These are phyloP conservation scores for Rhopalosiphum nymphaeae DNA, from an alignment of 2,888 invertebrate genomes.

Conservation along the genomic window DNA sequence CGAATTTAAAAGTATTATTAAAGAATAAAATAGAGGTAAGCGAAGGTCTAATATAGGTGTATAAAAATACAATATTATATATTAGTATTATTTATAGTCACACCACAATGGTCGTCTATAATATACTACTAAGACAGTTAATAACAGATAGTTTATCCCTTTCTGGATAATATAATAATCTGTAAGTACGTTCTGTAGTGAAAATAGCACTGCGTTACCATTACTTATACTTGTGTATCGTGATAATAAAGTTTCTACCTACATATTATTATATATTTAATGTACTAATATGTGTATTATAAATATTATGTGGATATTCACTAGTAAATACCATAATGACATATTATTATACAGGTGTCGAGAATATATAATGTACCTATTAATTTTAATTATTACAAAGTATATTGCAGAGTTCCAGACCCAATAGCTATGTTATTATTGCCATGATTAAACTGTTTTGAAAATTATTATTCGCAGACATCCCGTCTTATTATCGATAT, in stretches of 20 bases:
- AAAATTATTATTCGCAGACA: not conserved
- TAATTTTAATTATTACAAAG: not conserved
- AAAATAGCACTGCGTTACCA: constrained; percentile 3
- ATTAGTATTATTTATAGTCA: not conserved
- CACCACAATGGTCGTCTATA: not conserved
- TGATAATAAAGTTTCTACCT: not conserved
- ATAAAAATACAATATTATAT: not conserved
- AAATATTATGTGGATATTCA: not conserved
- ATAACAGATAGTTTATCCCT: not conserved
- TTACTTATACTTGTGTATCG: not conserved
- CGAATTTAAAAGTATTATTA: not conserved
- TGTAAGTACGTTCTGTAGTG: not conserved
- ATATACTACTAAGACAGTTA: not conserved
- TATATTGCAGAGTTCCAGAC: not conserved
- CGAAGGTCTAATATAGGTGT: not conserved
- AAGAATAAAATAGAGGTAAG: not conserved
- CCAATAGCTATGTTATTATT: not conserved
- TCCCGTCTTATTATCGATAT: not conserved
- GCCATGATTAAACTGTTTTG: not conserved
- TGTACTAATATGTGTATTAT: no score
- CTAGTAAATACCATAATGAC: not conserved
- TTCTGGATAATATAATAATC: not conserved
- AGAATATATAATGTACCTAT: not conserved
- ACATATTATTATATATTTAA: not conserved
- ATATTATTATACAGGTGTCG: not conserved